Conservation (phyloP, 1,140 invertebrate genomes). For the Bacillus rossius region DNA sequence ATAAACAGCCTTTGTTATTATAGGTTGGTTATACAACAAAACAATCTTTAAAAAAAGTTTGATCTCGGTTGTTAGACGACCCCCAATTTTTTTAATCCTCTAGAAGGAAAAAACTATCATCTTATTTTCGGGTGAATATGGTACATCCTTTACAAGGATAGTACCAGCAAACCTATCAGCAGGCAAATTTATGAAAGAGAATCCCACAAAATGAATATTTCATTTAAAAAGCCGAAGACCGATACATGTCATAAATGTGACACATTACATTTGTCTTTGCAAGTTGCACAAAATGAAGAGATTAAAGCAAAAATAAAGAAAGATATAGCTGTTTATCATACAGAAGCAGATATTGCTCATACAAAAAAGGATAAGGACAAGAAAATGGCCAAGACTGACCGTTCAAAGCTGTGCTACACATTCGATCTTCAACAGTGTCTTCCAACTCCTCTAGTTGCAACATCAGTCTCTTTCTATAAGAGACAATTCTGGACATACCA, state of each 20-base stretch:
- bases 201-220: constrained; percentile 15
- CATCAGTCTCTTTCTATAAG: constrained; percentile 17
- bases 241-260: constrained; percentile 22
- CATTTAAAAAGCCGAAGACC: constrained; percentile 17
- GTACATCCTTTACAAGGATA: constrained; percentile 10
- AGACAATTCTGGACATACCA: constrained; percentile 20
- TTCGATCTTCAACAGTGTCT: constrained; percentile 17
- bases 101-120: too few species aligned
- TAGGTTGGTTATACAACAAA: too few species aligned
- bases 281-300: constrained; percentile 24
- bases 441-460: constrained; percentile 12
- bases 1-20: too few species aligned
- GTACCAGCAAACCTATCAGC: not conserved
- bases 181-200: constrained; percentile 9
- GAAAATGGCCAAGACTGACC: too few species aligned
- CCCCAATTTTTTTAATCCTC: too few species aligned
- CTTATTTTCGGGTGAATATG: too few species aligned
- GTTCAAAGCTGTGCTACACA: constrained; percentile 1
- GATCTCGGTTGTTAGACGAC: too few species aligned
- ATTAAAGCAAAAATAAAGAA: too few species aligned
- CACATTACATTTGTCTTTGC: constrained; percentile 12
- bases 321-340: too few species aligned
- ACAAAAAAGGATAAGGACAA: too few species aligned
- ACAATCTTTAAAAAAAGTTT: too few species aligned
- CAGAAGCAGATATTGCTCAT: too few species aligned